Conservation (phyloP, 1,140 invertebrate genomes). For the Babylonia areolata region DNA sequence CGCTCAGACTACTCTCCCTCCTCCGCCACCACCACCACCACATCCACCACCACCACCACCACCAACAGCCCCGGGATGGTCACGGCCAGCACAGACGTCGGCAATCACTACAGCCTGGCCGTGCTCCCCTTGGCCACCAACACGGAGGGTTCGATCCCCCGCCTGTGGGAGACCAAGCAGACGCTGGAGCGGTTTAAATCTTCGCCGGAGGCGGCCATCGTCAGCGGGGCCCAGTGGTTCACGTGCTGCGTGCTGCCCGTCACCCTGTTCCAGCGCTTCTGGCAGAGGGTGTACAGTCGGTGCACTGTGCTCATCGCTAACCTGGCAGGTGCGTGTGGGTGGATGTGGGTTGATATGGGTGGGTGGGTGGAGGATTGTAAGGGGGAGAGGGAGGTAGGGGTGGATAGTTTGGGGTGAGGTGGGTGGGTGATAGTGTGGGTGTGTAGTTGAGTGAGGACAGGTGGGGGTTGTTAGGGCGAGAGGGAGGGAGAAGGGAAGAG, state of each 20-base stretch:
- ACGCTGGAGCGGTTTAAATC: conserved; percentile 78
- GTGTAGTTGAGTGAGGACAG: neutral
- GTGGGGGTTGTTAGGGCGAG: neutral
- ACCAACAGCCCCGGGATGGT: neutral
- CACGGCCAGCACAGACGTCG: conserved; percentile 59
- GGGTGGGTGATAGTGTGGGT: neutral
- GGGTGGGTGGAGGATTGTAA: neutral
- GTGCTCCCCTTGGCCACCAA: conserved; percentile 77
- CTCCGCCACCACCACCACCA: neutral
- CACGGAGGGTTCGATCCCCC: conserved; percentile 80
- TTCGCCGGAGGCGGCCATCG: conserved; percentile 78
- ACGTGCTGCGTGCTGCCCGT: conserved; percentile 59
- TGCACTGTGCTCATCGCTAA: conserved; percentile 42
- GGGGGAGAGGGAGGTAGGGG: no score
- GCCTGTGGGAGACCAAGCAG: conserved; percentile 80
- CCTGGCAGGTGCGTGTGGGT: conserved; percentile 22
- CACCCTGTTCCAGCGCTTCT: conserved; percentile 53
- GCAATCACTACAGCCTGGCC: conserved; percentile 76
- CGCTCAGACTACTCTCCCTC: conserved; percentile 52
- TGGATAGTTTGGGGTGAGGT: neutral
- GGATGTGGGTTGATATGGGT: neutral
- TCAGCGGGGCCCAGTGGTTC: conserved; percentile 75
- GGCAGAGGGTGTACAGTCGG: conserved; percentile 67
- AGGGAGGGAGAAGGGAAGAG: no score
- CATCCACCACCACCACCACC: neutral